phyloP scores from a whole-genome alignment of 2,113 vertebrate genomes.

The Silurus meridionalis region DNA sequence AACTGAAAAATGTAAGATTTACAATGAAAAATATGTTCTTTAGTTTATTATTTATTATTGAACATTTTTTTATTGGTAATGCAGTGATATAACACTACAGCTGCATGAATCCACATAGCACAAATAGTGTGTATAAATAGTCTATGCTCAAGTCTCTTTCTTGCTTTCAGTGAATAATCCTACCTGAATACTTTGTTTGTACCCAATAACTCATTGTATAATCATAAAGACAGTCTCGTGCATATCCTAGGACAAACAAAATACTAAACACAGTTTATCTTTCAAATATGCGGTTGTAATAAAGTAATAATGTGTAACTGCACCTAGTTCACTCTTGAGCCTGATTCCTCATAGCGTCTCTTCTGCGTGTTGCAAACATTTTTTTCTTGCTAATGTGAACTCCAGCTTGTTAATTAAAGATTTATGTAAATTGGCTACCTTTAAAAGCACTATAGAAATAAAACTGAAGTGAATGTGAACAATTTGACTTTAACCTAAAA shows the following conservation, averaged over 20 bases:
- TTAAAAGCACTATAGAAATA: not conserved
- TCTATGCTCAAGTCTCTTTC: not conserved
- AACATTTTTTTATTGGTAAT: too few species aligned
- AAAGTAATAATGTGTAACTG: not conserved
- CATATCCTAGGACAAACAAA: not conserved
- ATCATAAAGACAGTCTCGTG: not conserved
- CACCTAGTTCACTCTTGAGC: not conserved
- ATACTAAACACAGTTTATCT: not conserved
- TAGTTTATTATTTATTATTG: not conserved
- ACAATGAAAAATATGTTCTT: not conserved
- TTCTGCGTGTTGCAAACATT: not conserved
- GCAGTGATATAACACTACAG: not conserved
- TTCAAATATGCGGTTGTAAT: not conserved
- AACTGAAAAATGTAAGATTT: not conserved
- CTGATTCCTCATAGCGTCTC: not conserved
- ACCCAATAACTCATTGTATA: not conserved
- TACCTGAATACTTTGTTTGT: not conserved
- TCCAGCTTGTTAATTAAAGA: not conserved
- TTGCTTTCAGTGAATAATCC: not conserved
- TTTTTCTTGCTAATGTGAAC: not conserved
- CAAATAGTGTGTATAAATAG: not conserved
- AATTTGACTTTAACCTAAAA: not conserved
- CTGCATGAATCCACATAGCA: not conserved
- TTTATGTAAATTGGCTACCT: not conserved
- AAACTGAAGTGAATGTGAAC: not conserved